Evolutionary conservation across 2,797 vertebrate genomes (phyloP).

Genomic region (Falco cherrug): DNA sequence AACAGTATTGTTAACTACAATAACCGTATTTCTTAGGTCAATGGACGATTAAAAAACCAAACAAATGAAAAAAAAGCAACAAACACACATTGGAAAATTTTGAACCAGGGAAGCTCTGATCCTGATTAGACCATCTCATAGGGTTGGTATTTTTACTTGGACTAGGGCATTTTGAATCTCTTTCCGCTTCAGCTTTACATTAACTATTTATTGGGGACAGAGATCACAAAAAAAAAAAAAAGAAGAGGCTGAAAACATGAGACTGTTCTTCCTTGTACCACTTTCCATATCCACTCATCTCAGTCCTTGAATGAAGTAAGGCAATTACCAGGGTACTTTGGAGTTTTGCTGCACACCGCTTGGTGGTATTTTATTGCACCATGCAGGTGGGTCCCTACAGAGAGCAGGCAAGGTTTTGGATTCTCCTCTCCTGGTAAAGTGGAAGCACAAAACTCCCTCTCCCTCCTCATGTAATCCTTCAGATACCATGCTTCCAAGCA

Average conservation of each 20-base stretch:
- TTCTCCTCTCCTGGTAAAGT: neutral
- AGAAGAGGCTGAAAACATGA: neutral
- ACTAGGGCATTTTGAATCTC: neutral
- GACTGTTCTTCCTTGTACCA: neutral
- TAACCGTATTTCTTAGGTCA: constrained; percentile 40
- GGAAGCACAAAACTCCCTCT: neutral
- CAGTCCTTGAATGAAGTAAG: neutral
- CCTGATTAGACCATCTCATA: neutral
- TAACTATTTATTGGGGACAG: neutral
- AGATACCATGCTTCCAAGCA: neutral
- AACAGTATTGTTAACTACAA: constrained; percentile 53
- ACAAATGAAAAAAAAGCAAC: neutral
- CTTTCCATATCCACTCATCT: neutral
- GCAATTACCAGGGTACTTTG: neutral
- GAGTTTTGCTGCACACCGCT: neutral
- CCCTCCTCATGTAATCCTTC: neutral
- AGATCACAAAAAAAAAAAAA: neutral
- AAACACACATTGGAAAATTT: neutral
- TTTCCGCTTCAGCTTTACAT: neutral
- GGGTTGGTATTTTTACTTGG: neutral
- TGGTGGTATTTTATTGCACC: neutral
- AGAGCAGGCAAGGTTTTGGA: neutral
- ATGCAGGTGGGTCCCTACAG: neutral
- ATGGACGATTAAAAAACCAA: neutral
- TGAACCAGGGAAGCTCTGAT: neutral